Evolutionary conservation across 2,797 vertebrate species (phyloP).

Genomic region (Phalanger gymnotis): DNA sequence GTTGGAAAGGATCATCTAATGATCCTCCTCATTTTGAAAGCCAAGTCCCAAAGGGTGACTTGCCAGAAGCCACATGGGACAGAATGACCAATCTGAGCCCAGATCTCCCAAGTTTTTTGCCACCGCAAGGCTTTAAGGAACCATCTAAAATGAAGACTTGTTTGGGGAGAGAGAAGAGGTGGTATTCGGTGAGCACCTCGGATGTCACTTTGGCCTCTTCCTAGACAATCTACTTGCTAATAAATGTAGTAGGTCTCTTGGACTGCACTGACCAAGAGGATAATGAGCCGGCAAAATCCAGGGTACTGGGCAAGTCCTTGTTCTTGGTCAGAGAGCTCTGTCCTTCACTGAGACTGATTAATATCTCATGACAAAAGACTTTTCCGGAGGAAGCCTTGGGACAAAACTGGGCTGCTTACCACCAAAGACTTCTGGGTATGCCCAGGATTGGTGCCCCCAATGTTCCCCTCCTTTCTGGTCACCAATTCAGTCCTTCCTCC

Average conservation of each 20-base stretch:
- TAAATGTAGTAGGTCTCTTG: not conserved
- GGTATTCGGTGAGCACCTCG: not conserved
- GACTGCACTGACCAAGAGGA: not conserved
- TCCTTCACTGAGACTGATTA: not conserved
- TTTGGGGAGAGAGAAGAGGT: not conserved
- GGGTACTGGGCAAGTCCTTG: rapidly evolving
- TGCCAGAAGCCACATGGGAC: not conserved
- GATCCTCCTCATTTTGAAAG: not conserved
- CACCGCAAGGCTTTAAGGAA: not conserved
- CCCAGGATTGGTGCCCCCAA: not conserved
- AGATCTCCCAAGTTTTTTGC: not conserved
- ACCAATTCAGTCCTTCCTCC: constrained; percentile 31
- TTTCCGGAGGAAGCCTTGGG: not conserved
- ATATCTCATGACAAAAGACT: not conserved
- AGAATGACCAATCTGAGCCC: not conserved
- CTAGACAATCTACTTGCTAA: not conserved
- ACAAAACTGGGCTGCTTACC: not conserved
- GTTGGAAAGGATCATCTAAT: not conserved
- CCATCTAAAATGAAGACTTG: not conserved
- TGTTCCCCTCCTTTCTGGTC: constrained; percentile 19
- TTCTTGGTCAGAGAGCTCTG: not conserved
- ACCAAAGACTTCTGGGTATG: not conserved
- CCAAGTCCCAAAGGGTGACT: not conserved
- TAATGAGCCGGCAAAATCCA: not conserved
- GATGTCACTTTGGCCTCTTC: not conserved